These are phyloP conservation scores for Danaus plexippus DNA, from an alignment of 1,140 invertebrate genomes.

Conservation along the genomic window DNA sequence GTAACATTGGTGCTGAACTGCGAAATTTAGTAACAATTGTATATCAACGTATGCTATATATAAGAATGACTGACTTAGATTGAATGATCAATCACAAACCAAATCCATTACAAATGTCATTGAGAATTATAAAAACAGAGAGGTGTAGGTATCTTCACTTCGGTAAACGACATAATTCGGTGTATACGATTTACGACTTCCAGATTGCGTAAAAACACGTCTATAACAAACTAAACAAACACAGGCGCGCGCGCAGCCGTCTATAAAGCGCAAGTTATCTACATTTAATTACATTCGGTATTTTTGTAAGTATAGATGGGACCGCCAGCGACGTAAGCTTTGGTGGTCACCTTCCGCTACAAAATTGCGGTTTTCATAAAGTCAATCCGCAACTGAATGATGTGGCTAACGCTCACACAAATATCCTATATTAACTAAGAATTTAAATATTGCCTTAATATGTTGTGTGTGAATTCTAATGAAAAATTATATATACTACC, in stretches of 20 bases:
- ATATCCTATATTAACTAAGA: too few relatives aligned
- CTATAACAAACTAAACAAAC: constrained; percentile 68
- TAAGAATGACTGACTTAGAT: not conserved
- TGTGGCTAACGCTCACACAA: too few relatives aligned
- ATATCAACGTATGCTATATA: too few relatives aligned
- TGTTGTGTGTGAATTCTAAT: too few relatives aligned
- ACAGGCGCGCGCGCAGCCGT: constrained; percentile 62
- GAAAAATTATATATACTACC: too few relatives aligned
- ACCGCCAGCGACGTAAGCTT: constrained; percentile 51
- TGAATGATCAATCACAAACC: constrained; percentile 1
- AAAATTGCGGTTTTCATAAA: constrained; percentile 10
- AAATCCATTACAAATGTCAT: constrained; percentile 4
- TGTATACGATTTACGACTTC: constrained; percentile 68
- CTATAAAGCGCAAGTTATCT: constrained; percentile 69
- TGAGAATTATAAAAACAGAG: constrained; percentile 17
- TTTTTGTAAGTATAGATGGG: constrained; percentile 64
- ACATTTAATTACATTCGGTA: constrained; percentile 71
- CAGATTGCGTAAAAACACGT: constrained; percentile 70
- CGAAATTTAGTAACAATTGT: too few relatives aligned
- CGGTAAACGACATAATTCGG: constrained; percentile 67
- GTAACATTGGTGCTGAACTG: too few relatives aligned
- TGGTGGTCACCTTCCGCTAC: constrained; percentile 40
- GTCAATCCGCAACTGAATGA: too few relatives aligned
- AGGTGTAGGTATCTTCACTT: constrained; percentile 51
- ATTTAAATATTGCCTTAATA: too few relatives aligned